Evolutionary conservation across 2,888 invertebrate genomes (phyloP).

Genomic region (Drosophila prolongata): DNA sequence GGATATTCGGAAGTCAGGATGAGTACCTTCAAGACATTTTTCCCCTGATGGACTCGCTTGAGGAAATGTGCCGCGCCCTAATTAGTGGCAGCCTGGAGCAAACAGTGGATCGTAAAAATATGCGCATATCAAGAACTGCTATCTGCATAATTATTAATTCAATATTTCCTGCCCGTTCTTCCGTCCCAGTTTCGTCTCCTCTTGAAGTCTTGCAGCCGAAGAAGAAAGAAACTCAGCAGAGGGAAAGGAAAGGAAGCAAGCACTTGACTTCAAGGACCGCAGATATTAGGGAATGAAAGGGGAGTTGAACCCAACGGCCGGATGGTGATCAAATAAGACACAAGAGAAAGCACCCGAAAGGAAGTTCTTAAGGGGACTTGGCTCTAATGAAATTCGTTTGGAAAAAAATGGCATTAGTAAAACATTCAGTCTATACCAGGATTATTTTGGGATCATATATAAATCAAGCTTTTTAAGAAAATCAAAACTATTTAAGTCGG

Average conservation of each 20-base stretch:
- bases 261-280: slow-evolving; percentile 69
- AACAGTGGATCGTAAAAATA: slow-evolving; percentile 37
- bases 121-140: slow-evolving; percentile 41
- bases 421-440: too few relatives aligned
- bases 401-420: background rate
- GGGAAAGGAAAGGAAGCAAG: slow-evolving; percentile 51
- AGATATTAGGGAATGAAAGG: slow-evolving; percentile 22
- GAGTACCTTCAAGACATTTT: background rate
- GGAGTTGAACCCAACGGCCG: slow-evolving; percentile 56
- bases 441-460: too few relatives aligned
- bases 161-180: slow-evolving; percentile 62
- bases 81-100: slow-evolving; percentile 46
- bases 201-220: slow-evolving; percentile 18
- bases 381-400: slow-evolving; percentile 14
- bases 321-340: slow-evolving; percentile 73
- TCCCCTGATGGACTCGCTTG: slow-evolving; percentile 54
- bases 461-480: too few relatives aligned
- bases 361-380: slow-evolving; percentile 24
- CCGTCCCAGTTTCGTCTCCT: slow-evolving; percentile 22
- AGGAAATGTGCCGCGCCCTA: slow-evolving; percentile 53
- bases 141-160: slow-evolving; percentile 67
- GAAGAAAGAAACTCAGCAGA: background rate
- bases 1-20: slow-evolving; percentile 13
- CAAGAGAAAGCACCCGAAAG: slow-evolving; percentile 66
- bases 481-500: too few relatives aligned